Evolutionary conservation across 1,140 invertebrate genomes (phyloP), one percentile per base, ranked within the genome.

Genomic region (Heliconius hewitsoni): DNA sequence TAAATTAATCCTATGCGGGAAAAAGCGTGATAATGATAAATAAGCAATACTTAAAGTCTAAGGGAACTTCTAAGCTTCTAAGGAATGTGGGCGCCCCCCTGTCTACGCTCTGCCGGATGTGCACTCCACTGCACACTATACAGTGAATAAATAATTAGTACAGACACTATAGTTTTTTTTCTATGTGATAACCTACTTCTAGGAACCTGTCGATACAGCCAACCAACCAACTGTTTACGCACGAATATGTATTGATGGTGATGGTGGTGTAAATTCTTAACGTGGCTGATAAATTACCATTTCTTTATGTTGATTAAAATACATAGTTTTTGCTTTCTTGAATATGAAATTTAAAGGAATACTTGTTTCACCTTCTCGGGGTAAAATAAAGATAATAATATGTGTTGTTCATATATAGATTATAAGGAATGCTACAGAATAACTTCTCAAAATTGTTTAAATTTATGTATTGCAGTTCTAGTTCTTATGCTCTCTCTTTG

Each of bases 81-180:
- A 30, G 27, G 60, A 66, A 66, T 66, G 60, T 30, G 60, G 60
- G 60, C 60, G 60, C 23, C 60, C 60, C 27, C 60, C 60, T 30
- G 60, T 66, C 60, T 66, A 66, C 60, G 60, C 60, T 66, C 60
- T 30, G n/a, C 27, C 60, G 60, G 60, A 66, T 66, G 60, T 13
- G 30, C 60, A 30, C 60, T 66, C 27, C 60, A 66, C 27, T 66
- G 27, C 3, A 66, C 60, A 27, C 60, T 30, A 66, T 66, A 66
- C 27, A 66, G 60, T 30, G 60, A 66, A 66, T 66, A 66, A 66
- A 66, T 66, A 66, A 66, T 66, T 66, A 66, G 27, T 30, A 27
- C 30, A 30, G 60, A 66, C 27, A 30, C 4, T 18, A n/a, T 66
- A 30, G 60, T 27, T 66, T 66, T 46, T 34, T 66, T 30, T 30